A percentile compares a stretch with the other conserved stretches of the same genome.
Conservation (phyloP, 2,113 vertebrate genomes). For the Vicugna pacos region DNA sequence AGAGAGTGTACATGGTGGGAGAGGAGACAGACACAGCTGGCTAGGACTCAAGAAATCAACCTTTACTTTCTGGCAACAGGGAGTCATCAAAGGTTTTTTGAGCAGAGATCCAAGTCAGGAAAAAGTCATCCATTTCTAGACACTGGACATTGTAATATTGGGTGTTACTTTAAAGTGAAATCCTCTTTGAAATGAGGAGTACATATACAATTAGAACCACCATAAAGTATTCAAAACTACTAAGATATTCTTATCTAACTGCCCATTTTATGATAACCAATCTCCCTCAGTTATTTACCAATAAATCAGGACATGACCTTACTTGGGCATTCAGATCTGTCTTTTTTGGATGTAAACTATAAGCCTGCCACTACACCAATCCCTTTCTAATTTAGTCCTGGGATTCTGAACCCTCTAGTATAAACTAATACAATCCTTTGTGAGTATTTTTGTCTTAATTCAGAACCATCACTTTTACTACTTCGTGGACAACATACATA, state of each 20-base stretch:
- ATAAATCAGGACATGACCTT: neutral
- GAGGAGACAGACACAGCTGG: neutral
- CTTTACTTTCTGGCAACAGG: neutral
- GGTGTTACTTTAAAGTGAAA: constrained; percentile 44
- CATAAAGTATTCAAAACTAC: neutral
- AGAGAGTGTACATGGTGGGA: fast-evolving
- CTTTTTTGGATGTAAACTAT: neutral
- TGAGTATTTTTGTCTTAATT: constrained; percentile 31
- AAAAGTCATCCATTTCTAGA: constrained; percentile 14
- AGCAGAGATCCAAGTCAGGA: neutral
- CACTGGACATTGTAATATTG: neutral
- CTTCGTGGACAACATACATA: constrained; percentile 11
- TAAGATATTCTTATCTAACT: neutral
- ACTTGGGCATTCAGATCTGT: neutral
- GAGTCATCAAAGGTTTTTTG: neutral
- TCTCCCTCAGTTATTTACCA: neutral
- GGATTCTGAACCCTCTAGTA: neutral
- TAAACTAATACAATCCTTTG: neutral
- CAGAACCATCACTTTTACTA: constrained; percentile 52
- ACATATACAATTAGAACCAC: neutral
- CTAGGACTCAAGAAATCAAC: neutral
- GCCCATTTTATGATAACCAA: neutral
- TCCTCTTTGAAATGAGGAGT: neutral
- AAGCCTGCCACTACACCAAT: neutral
- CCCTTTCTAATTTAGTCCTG: neutral